Base-by-base conservation (phyloP, 2,113 vertebrate species). In the Piaya cayana region DNA sequence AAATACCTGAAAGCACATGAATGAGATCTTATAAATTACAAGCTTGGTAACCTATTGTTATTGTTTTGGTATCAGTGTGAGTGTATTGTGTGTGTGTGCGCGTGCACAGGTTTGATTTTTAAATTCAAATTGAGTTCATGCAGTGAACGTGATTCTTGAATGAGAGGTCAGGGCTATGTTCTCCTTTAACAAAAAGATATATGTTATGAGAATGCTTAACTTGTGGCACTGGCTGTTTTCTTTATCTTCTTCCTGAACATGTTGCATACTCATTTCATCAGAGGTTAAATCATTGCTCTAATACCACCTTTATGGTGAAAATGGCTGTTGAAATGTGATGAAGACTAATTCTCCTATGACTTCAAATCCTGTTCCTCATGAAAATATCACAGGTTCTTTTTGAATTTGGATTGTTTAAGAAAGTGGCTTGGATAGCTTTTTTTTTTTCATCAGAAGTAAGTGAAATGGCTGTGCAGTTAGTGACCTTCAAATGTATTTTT, bases 401-500 rank as follows among this genome's bases (percentile, higher is more conserved):
- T 71, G 69, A 86, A 70, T 60, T 34, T 60, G 45, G 14, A 10
- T 72, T 69, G 55, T 32, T 27, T 6, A 88, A 86, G 49, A 63
- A 78, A 68, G 21, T 72, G 68, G 15, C 34, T 52, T 7, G 39
- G 55, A 39, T 56, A 60, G 43, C n/a, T 86, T 59, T 43, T 45
- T 45, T 45, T 60, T 82, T 90, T 80, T 37, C n/a, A 43, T 34
- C 9, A 36, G 65, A 55, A 90, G 11, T 72, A 36, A 67, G 18
- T 56, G 49, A 95, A 96, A 93, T 45, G 82, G 62, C 79, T 93
- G 65, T 89, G 67, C 77, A 86, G 69, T 50, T 80, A 82, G 27
- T 93, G 94, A 96, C 96, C 95, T 96, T 93, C 69, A 91, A 96
- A 95, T 83, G 83, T 92, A 86, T 96, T 97, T 96, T 86, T 85